phyloP scores from a whole-genome alignment of 2,888 invertebrate species.

The Yponomeuta malinellus region DNA sequence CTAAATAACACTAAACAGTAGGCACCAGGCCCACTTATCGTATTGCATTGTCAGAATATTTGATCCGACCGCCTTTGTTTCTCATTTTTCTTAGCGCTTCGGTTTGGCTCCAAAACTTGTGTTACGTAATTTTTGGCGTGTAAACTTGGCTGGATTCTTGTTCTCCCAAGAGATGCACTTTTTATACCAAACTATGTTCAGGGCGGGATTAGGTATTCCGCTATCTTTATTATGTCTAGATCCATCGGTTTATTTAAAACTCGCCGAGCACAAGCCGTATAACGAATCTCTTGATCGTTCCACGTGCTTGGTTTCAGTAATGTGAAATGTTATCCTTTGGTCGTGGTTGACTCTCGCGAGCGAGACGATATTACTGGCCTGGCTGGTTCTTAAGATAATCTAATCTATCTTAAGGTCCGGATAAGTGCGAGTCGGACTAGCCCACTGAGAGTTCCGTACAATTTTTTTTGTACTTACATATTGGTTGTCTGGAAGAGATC shows the following conservation, averaged over 20 bases:
- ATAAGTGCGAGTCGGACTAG: no score
- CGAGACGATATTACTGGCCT: no score
- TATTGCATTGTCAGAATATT: constrained; percentile 20
- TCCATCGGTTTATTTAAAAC: not conserved
- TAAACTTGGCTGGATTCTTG: constrained; percentile 21
- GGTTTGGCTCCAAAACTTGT: constrained; percentile 15
- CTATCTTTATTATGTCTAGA: not conserved
- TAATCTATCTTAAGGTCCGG: no score
- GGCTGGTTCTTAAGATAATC: no score
- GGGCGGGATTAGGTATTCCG: not conserved
- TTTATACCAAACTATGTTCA: not conserved
- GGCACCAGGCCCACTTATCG: constrained; percentile 14
- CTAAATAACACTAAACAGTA: not conserved
- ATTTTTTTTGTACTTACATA: no score
- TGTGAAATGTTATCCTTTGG: no score
- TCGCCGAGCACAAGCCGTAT: not conserved
- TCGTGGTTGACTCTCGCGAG: no score
- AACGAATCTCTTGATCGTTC: not conserved
- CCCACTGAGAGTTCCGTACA: no score
- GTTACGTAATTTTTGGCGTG: constrained; percentile 20
- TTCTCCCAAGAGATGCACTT: constrained; percentile 2
- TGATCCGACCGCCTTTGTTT: constrained; percentile 16
- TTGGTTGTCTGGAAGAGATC: no score
- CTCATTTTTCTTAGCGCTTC: constrained; percentile 18
- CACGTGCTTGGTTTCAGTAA: constrained; percentile 9